A percentile compares a stretch with the other conserved stretches of the same genome.
phyloP scores from a whole-genome alignment of 1,140 invertebrate genomes.

The Asobara japonica region DNA sequence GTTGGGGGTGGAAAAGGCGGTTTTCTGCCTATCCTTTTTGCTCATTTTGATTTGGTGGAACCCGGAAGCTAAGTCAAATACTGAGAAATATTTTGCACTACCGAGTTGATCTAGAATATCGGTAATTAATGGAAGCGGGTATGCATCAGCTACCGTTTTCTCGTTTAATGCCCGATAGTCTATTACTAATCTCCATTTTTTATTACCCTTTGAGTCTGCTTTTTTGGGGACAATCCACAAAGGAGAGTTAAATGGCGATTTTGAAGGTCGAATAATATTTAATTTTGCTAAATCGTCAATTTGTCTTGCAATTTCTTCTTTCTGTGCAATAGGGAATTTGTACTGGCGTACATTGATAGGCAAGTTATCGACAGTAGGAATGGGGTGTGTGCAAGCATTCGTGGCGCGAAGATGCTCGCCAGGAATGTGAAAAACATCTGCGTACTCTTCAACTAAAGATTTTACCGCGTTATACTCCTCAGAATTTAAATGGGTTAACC shows the following conservation, averaged over 20 bases:
- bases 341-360: conserved; percentile 36
- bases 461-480: too few relatives aligned
- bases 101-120: conserved; percentile 60
- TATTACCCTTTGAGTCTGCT: conserved; percentile 50
- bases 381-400: background rate
- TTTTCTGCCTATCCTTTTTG: conserved; percentile 52
- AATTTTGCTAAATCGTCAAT: conserved; percentile 44
- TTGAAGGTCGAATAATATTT: conserved; percentile 26
- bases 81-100: conserved; percentile 52
- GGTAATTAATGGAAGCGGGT: conserved; percentile 67
- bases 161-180: conserved; percentile 60
- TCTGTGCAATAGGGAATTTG: conserved; percentile 39
- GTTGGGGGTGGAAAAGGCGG: conserved; percentile 54
- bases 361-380: background rate
- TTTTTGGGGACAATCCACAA: conserved; percentile 51
- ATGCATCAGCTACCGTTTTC: conserved; percentile 61
- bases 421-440: conserved; percentile 20
- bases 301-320: conserved; percentile 43
- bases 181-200: conserved; percentile 52
- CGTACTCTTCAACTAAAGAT: background rate
- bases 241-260: conserved; percentile 48
- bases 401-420: background rate
- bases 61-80: conserved; percentile 59
- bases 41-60: conserved; percentile 63
- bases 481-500: background rate